Evolutionary conservation across 2,797 vertebrate genomes (phyloP).

Genomic region (Enteromius trimaculatus): DNA sequence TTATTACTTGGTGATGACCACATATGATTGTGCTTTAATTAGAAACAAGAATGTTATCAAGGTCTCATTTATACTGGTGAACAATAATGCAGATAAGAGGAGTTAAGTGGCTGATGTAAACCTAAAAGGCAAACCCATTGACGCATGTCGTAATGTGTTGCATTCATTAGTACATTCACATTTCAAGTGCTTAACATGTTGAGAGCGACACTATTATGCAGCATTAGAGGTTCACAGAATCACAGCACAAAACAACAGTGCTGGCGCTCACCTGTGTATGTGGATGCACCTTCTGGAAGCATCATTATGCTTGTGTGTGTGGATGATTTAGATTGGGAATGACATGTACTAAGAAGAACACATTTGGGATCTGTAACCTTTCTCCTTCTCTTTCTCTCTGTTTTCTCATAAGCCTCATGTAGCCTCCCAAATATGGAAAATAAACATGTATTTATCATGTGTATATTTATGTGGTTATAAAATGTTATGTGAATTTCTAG

Average conservation of each 20-base stretch:
- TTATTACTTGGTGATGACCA: background rate
- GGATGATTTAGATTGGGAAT: slow-evolving; percentile 30
- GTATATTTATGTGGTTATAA: background rate
- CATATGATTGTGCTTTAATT: background rate
- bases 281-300: background rate
- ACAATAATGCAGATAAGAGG: slow-evolving; percentile 14
- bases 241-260: background rate
- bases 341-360: slow-evolving; percentile 35
- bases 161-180: slow-evolving; percentile 30
- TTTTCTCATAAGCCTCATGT: background rate
- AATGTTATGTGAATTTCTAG: background rate
- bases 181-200: background rate
- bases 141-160: background rate
- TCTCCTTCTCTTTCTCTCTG: slow-evolving; percentile 15
- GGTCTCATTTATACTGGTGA: background rate
- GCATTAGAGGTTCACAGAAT: background rate
- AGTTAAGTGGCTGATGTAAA: slow-evolving; percentile 23
- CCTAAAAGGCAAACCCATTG: slow-evolving; percentile 3
- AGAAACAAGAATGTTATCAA: slow-evolving; percentile 1
- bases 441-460: background rate
- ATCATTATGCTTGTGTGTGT: slow-evolving; percentile 31
- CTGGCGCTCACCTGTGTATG: slow-evolving; percentile 4
- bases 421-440: background rate
- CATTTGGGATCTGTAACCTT: slow-evolving; percentile 26
- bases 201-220: background rate